phyloP scores from a whole-genome alignment of 1,140 invertebrate species.

The Proales similis region DNA sequence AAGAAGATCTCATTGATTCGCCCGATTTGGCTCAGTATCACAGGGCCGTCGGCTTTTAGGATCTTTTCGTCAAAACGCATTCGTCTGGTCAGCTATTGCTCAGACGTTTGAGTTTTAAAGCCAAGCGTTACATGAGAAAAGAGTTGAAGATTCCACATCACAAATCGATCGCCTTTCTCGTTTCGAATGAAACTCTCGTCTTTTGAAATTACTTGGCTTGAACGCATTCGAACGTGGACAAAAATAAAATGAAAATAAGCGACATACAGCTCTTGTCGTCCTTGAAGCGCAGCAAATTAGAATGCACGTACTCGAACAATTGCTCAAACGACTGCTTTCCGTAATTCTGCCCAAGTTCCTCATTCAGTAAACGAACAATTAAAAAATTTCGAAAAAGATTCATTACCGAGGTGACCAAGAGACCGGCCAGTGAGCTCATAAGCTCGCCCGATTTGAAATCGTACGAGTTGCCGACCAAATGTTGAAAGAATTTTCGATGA shows the following conservation, averaged over 20 bases:
- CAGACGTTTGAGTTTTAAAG: neutral
- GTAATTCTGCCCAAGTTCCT: too few relatives aligned
- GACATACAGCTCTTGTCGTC: conserved; percentile 27
- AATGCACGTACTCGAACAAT: conserved; percentile 2
- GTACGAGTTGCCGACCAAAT: too few relatives aligned
- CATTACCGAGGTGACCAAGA: neutral
- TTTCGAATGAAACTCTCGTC: conserved; percentile 59
- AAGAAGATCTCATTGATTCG: conserved; percentile 60
- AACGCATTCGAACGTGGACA: conserved; percentile 1
- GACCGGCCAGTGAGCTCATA: neutral
- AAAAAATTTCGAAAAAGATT: too few relatives aligned
- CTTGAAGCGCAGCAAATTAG: neutral
- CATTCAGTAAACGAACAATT: too few relatives aligned
- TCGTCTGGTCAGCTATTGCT: conserved; percentile 38
- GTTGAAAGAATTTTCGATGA: neutral
- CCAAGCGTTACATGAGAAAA: conserved; percentile 60
- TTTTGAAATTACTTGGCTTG: conserved; percentile 58
- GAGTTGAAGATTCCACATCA: conserved; percentile 69
- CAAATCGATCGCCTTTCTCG: conserved; percentile 68
- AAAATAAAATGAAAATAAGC: conserved; percentile 39
- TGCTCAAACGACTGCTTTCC: neutral
- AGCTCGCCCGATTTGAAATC: conserved; percentile 29
- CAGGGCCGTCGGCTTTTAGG: conserved; percentile 59
- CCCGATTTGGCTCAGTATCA: conserved; percentile 60
- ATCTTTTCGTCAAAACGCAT: conserved; percentile 47